A percentile compares a stretch with the other conserved stretches of the same genome.
Conservation (phyloP, 2,113 vertebrate species). For the Mohoua ochrocephala region DNA sequence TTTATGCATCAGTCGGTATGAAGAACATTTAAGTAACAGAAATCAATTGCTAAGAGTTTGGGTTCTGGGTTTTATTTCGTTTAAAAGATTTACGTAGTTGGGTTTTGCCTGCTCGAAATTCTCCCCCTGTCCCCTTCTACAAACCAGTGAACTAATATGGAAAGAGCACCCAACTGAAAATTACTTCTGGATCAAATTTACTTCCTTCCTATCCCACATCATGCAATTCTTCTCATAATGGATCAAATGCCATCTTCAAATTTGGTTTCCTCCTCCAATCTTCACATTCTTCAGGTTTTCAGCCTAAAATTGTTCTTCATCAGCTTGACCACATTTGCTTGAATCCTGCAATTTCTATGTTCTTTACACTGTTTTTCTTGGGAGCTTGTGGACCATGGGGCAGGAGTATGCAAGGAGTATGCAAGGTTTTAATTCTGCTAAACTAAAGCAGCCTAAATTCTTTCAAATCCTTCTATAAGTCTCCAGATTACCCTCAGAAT, state of each 20-base stretch:
- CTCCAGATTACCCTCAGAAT: neutral
- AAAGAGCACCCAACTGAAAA: neutral
- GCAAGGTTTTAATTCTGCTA: neutral
- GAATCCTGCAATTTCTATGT: neutral
- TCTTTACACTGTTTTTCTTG: neutral
- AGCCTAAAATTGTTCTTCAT: neutral
- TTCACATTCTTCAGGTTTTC: neutral
- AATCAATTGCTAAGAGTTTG: neutral
- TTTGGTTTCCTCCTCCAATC: neutral
- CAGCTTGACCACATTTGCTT: neutral
- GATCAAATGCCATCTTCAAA: neutral
- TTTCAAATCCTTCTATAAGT: neutral
- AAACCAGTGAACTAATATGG: neutral
- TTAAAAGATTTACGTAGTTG: neutral
- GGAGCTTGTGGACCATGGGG: neutral
- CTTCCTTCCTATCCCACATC: neutral
- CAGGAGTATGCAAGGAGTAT: neutral
- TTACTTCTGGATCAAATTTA: neutral
- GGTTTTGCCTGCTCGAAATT: neutral
- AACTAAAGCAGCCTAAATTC: neutral
- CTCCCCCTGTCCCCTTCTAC: fast-evolving
- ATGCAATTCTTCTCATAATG: neutral
- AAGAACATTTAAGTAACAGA: neutral
- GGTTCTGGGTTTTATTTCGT: neutral
- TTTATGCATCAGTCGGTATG: neutral